Evolutionary conservation across 2,888 invertebrate species (phyloP).

Genomic region (Leptogaster cylindrica): DNA sequence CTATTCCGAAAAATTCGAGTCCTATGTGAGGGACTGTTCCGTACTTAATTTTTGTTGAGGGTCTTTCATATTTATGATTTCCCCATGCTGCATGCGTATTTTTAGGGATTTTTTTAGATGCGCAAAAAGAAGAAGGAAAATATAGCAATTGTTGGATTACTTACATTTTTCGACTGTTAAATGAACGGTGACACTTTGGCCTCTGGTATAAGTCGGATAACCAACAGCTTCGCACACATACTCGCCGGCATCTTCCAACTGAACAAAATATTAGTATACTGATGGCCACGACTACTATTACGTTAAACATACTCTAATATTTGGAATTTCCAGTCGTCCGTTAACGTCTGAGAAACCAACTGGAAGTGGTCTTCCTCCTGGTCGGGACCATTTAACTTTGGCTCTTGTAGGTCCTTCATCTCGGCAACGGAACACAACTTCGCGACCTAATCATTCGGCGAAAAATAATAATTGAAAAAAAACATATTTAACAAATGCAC

Average conservation of each 20-base stretch:
- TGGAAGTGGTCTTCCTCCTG: conserved; percentile 75
- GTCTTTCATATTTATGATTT: conserved; percentile 55
- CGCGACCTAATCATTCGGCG: conserved; percentile 70
- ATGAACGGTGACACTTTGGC: conserved; percentile 72
- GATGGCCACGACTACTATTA: neutral
- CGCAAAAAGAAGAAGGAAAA: neutral
- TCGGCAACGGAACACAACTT: conserved; percentile 92
- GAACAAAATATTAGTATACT: conserved; percentile 39
- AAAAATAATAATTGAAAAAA: conserved; percentile 2
- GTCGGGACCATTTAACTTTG: conserved; percentile 76
- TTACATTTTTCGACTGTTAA: conserved; percentile 80
- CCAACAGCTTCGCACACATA: conserved; percentile 84
- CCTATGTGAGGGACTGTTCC: conserved; percentile 67
- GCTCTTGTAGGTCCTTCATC: conserved; percentile 84
- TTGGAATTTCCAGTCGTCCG: conserved; percentile 86
- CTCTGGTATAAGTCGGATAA: conserved; percentile 68
- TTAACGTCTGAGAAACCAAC: conserved; percentile 74
- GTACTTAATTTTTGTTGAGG: conserved; percentile 64
- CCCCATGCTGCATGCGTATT: conserved; percentile 59
- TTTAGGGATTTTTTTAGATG: neutral
- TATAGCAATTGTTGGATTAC: conserved; percentile 56
- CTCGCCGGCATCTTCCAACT: conserved; percentile 76
- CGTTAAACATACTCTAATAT: conserved; percentile 68
- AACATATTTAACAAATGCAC: neutral
- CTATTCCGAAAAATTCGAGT: conserved; percentile 67